Evolutionary conservation across 2,113 vertebrate species (phyloP), one percentile per base, ranked within the genome.

Genomic region (Cygnus atratus): DNA sequence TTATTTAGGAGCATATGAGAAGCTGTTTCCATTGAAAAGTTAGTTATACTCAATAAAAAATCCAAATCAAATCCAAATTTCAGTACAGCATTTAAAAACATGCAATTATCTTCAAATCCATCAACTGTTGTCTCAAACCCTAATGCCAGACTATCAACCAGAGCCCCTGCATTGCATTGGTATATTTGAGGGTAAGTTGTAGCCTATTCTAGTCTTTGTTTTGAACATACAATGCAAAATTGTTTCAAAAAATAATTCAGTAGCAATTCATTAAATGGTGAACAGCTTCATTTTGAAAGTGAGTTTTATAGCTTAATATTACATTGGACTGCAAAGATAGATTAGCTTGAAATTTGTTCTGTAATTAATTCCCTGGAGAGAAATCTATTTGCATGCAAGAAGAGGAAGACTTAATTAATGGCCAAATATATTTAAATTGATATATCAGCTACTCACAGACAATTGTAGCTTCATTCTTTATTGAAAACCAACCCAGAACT

Each of bases 291-390:
- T 88, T 94, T 52, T 5, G 29, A 65, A 87, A 95, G 54, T 66
- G 78, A 75, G 41, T 88, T 95, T 88, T 91, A 65, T 11, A 76
- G 80, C 7, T 5, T 55, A 58, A 58, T 68, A 81, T 84, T 92
- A 77, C 58, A 82, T 33, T 82, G 92, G 86, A 92, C 93, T 91
- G 95, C 83, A 87, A 90, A 93, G 93, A 95, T n/a, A 94, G 85
- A 96, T 96, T 88, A 96, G 73, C 85, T 82, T 85, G 84, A 91
- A 94, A 95, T 94, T 78, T 91, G 58, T 91, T 95, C 95, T 82
- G 52, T 91, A 96, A 96, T 96, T 96, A 95, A 96, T 92, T 88
- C 95, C 95, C 95, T 43, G 74, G 74, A 93, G 93, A 89, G 73
- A 96, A 96, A 76, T 75, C 88, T 90, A 93, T 93, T 96, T 90